phyloP scores from a whole-genome alignment of 2,797 vertebrate genomes.

The Periophthalmus magnuspinnatus region DNA sequence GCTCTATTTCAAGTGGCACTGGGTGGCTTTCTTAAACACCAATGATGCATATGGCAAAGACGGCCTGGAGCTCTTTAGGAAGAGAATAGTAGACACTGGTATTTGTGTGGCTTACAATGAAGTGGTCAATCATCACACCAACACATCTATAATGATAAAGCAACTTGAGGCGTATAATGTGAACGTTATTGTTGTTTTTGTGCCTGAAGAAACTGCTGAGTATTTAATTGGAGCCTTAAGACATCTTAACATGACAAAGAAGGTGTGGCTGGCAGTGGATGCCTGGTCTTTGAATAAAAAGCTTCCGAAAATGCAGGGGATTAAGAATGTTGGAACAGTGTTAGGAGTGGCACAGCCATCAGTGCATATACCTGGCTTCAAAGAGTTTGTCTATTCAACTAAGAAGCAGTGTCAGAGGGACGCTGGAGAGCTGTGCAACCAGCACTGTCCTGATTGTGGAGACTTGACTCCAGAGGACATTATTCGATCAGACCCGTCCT shows the following conservation, averaged over 20 bases:
- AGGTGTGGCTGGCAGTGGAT: constrained; percentile 85
- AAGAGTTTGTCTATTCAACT: constrained; percentile 61
- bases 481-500: constrained; percentile 45
- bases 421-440: constrained; percentile 56
- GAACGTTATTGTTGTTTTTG: constrained; percentile 73
- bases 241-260: constrained; percentile 67
- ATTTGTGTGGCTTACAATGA: constrained; percentile 79
- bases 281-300: constrained; percentile 74
- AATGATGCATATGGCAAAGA: constrained; percentile 67
- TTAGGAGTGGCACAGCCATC: constrained; percentile 74
- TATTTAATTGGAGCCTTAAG: constrained; percentile 73
- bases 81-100: constrained; percentile 23
- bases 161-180: constrained; percentile 56
- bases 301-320: constrained; percentile 56
- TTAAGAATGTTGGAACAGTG: constrained; percentile 73
- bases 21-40: constrained; percentile 79
- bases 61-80: constrained; percentile 56
- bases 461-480: constrained; percentile 10
- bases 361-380: constrained; percentile 63
- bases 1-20: constrained; percentile 79
- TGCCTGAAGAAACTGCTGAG: constrained; percentile 16
- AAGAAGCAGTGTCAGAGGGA: background rate
- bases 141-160: constrained; percentile 52
- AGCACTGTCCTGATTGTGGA: constrained; percentile 65
- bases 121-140: constrained; percentile 10